Evolutionary conservation across 2,113 vertebrate genomes (phyloP).

Genomic region (Myiagra hebetior): DNA sequence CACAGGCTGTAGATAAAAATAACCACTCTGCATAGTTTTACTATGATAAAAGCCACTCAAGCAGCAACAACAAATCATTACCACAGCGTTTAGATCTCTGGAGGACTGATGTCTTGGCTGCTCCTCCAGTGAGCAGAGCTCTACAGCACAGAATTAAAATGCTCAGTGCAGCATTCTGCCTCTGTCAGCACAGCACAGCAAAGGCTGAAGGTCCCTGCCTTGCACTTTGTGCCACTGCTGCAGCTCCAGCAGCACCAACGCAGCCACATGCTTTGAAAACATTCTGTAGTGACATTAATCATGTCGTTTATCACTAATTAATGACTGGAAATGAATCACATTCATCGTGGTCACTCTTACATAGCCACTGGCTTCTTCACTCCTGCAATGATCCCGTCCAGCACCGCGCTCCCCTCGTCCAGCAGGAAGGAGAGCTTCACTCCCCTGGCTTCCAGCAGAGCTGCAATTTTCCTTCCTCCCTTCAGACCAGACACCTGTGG

Average conservation of each 20-base stretch:
- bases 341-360: conserved; percentile 50
- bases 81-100: not conserved
- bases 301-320: not conserved
- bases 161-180: not conserved
- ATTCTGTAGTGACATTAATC: not conserved
- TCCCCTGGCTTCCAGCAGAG: conserved; percentile 77
- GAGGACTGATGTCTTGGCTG: not conserved
- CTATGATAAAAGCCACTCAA: not conserved
- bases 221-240: not conserved
- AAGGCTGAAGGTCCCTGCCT: not conserved
- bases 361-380: conserved; percentile 83
- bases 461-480: conserved; percentile 82
- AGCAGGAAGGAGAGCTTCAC: conserved; percentile 83
- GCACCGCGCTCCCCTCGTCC: conserved; percentile 82
- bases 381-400: conserved; percentile 75
- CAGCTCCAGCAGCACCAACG: not conserved
- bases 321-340: not conserved
- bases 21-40: not conserved
- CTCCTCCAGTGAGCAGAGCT: not conserved
- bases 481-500: conserved; percentile 77
- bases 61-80: not conserved
- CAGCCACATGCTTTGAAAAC: not conserved
- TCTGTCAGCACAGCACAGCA: not conserved
- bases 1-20: not conserved
- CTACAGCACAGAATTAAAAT: not conserved